phyloP scores from a whole-genome alignment of 2,888 invertebrate species.

The Pollenia labialis region DNA sequence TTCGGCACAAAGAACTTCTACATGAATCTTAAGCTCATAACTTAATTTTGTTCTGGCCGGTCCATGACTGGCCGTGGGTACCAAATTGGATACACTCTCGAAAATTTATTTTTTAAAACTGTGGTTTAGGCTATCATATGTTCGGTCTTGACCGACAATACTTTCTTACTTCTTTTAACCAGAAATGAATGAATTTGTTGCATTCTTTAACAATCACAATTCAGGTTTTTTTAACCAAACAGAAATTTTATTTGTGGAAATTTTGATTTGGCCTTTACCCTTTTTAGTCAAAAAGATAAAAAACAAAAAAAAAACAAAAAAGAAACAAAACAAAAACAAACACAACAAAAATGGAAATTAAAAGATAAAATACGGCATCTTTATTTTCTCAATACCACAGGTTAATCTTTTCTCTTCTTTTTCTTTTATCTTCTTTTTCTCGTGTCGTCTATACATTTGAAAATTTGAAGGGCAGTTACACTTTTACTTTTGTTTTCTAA shows the following conservation, averaged over 20 bases:
- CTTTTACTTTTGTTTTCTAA: conserved; percentile 59
- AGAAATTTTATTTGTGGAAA: conserved; percentile 8
- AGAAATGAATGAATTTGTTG: conserved; percentile 42
- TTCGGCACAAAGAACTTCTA: too few relatives aligned
- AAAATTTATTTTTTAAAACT: too few relatives aligned
- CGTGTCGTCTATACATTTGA: not conserved
- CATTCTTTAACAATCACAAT: conserved; percentile 33
- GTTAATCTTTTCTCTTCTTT: not conserved
- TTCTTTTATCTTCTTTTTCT: not conserved
- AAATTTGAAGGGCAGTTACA: conserved; percentile 42
- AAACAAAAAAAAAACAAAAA: not conserved
- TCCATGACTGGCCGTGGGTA: too few relatives aligned
- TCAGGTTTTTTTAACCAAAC: conserved; percentile 34
- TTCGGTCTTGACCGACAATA: too few relatives aligned
- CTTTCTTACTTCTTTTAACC: not conserved
- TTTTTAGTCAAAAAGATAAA: conserved; percentile 12
- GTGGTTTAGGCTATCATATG: too few relatives aligned
- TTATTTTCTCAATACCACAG: not conserved
- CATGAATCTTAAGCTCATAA: too few relatives aligned
- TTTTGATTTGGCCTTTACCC: conserved; percentile 44
- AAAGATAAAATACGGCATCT: not conserved
- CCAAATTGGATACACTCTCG: too few relatives aligned
- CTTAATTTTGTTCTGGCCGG: too few relatives aligned
- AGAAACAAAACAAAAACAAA: not conserved
- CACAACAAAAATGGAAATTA: not conserved